phyloP scores from a whole-genome alignment of 2,888 invertebrate species.

The Polyommatus iphigenia region DNA sequence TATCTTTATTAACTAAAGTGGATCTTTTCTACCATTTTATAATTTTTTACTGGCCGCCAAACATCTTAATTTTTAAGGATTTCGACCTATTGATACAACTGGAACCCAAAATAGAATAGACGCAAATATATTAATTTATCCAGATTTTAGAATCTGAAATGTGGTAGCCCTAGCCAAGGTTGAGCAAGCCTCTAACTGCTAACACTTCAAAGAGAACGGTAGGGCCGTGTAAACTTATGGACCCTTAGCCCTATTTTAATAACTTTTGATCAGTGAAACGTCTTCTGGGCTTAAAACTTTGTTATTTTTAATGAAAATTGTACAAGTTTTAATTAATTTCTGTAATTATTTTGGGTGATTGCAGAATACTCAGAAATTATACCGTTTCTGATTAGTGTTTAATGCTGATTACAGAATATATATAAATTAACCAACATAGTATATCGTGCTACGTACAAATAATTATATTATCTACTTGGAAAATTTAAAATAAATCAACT shows the following conservation, averaged over 20 bases:
- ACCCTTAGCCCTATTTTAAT: constrained; percentile 28
- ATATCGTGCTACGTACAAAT: no score
- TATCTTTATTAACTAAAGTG: neutral
- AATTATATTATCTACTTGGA: no score
- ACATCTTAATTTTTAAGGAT: neutral
- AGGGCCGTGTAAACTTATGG: constrained; percentile 17
- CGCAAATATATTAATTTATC: neutral
- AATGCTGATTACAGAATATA: neutral
- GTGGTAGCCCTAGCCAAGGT: neutral
- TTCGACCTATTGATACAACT: neutral
- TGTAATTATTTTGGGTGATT: constrained; percentile 14
- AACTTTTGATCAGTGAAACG: constrained; percentile 21
- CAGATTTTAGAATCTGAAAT: neutral
- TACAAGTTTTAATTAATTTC: constrained; percentile 25
- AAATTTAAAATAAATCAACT: no score
- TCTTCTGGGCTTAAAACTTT: neutral
- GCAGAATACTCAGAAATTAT: neutral
- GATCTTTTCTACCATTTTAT: no score
- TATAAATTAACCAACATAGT: neutral
- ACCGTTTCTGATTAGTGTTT: neutral
- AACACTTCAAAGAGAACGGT: constrained; percentile 24
- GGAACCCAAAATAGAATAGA: neutral
- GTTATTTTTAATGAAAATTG: constrained; percentile 21
- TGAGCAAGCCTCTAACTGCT: neutral
- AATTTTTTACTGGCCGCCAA: no score